A percentile compares a stretch with the other conserved stretches of the same genome.
Evolutionary conservation across 2,113 vertebrate genomes (phyloP).

Genomic region (Planiliza haematocheilus): DNA sequence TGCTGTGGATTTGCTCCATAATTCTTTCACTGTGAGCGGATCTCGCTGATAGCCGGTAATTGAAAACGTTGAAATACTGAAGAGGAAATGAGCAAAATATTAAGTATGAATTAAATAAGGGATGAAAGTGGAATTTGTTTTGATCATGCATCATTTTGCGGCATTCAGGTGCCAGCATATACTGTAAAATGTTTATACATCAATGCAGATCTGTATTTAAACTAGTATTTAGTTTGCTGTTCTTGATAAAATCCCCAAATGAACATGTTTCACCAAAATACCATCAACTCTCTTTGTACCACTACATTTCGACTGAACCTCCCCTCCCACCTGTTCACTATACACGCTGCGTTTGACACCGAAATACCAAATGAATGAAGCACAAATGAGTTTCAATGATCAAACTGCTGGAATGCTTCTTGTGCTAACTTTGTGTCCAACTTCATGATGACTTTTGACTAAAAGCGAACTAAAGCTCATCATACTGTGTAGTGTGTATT

Average conservation of each 20-base stretch:
- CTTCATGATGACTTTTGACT: conserved; percentile 19
- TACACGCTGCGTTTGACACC: background rate
- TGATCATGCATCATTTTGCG: background rate
- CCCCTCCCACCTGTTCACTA: background rate
- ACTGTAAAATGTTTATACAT: no score
- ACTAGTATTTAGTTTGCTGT: no score
- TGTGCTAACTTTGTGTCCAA: background rate
- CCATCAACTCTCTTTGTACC: background rate
- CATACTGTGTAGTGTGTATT: background rate
- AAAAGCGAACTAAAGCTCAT: conserved; percentile 7
- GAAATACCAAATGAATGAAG: background rate
- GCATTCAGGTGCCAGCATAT: no score
- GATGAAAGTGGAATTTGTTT: background rate
- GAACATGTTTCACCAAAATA: background rate
- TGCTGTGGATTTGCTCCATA: conserved; percentile 29
- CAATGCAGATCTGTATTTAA: no score
- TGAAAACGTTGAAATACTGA: conserved; percentile 14
- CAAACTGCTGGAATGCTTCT: background rate
- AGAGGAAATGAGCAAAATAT: background rate
- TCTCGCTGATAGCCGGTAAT: conserved; percentile 10
- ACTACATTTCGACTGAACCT: background rate
- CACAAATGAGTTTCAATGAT: conserved; percentile 6
- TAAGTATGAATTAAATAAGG: background rate
- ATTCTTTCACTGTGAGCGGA: conserved; percentile 27
- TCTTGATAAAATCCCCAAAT: background rate